Percentiles rank a stretch among this genome's conserved stretches.
Conservation (phyloP, 2,113 vertebrate species). For the Passer montanus region DNA sequence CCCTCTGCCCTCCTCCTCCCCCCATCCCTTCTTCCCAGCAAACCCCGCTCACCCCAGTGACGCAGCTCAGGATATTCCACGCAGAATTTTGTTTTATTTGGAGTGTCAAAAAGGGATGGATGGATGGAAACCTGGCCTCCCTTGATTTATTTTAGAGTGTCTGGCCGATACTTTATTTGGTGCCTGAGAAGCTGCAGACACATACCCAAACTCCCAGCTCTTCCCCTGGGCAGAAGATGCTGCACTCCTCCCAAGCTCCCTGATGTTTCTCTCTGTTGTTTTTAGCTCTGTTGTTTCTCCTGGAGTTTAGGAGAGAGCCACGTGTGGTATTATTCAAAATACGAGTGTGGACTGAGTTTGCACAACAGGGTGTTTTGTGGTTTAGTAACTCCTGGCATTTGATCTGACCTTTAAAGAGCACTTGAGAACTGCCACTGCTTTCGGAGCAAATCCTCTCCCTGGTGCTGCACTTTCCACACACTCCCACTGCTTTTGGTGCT, state of each 20-base stretch:
- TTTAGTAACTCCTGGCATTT: not conserved
- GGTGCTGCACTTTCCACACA: not conserved
- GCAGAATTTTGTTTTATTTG: accelerated
- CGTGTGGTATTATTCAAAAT: not conserved
- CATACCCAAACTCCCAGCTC: not conserved
- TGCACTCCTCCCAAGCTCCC: not conserved
- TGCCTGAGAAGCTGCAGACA: not conserved
- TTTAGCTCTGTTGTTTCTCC: not conserved
- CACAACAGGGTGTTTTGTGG: not conserved
- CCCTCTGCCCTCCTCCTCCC: not conserved
- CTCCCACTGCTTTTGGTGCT: not conserved
- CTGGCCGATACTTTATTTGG: not conserved
- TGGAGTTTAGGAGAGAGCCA: not conserved
- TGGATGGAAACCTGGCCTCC: not conserved
- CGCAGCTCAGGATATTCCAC: accelerated
- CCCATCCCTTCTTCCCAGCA: not conserved
- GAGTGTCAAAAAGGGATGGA: not conserved
- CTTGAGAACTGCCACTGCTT: not conserved
- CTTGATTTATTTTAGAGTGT: not conserved
- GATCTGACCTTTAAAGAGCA: not conserved
- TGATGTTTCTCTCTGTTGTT: not conserved
- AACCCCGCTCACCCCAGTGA: accelerated
- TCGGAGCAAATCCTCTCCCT: not conserved
- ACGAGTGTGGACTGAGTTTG: accelerated
- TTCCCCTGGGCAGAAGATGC: not conserved